A percentile compares a stretch with the other conserved stretches of the same genome.
phyloP scores from a whole-genome alignment of 2,888 invertebrate species.

The Diarsia brunnea region DNA sequence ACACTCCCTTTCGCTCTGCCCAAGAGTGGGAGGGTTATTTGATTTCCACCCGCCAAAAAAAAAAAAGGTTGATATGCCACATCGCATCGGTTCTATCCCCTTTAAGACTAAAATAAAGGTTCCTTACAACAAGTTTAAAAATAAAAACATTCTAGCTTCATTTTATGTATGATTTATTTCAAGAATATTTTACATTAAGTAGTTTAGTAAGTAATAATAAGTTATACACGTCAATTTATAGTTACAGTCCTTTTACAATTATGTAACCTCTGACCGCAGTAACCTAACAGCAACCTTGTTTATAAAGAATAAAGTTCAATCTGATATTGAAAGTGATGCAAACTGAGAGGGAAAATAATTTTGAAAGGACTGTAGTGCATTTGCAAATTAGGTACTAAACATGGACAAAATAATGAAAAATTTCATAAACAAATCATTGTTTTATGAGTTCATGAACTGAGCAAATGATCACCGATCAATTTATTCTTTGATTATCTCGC shows the following conservation, averaged over 20 bases:
- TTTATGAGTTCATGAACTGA: constrained; percentile 43
- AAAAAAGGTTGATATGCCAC: no score
- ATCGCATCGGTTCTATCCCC: no score
- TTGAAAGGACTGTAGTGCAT: constrained; percentile 34
- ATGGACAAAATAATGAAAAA: constrained; percentile 43
- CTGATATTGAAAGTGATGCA: background rate
- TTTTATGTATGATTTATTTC: constrained; percentile 78
- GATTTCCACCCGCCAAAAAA: no score
- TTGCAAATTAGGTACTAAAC: constrained; percentile 46
- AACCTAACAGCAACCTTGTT: background rate
- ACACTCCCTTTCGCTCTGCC: no score
- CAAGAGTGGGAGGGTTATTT: no score
- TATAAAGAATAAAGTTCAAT: background rate
- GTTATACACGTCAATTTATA: constrained; percentile 57
- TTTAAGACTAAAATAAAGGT: background rate
- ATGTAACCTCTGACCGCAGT: background rate
- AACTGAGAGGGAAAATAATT: background rate
- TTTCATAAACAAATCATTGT: constrained; percentile 26
- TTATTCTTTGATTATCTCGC: constrained; percentile 21
- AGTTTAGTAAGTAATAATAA: constrained; percentile 60
- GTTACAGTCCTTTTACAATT: constrained; percentile 7
- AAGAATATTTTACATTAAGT: constrained; percentile 75
- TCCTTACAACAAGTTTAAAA: background rate
- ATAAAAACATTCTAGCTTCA: constrained; percentile 44
- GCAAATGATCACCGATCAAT: constrained; percentile 39